phyloP scores from a whole-genome alignment of 92 coral and sea anemone species.

The Montipora capitata region DNA sequence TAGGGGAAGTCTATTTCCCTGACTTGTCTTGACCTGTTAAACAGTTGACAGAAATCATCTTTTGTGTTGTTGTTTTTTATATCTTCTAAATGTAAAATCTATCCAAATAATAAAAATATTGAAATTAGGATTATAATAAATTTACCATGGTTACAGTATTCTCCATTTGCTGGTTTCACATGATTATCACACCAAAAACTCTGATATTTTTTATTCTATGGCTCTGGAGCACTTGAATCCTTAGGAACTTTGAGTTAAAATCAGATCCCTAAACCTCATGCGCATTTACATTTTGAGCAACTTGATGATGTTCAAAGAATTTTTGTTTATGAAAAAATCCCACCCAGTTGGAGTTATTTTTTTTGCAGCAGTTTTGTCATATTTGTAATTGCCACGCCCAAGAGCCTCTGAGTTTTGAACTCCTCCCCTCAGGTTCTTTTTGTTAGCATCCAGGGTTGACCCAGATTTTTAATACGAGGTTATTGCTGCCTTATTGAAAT shows the following conservation, averaged over 20 bases:
- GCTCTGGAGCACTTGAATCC: neutral
- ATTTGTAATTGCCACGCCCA: slow-evolving; percentile 26
- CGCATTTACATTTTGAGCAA: neutral
- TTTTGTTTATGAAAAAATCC: neutral
- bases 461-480: neutral
- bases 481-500: too few relatives aligned
- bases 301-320: neutral
- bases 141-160: neutral
- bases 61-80: neutral
- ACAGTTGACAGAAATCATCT: too few relatives aligned
- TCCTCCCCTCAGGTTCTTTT: neutral
- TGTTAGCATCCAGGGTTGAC: neutral
- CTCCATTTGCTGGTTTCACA: neutral
- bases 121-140: neutral
- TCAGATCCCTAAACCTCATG: too few relatives aligned
- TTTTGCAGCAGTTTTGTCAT: neutral
- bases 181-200: neutral
- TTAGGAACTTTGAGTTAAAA: too few relatives aligned
- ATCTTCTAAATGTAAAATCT: neutral
- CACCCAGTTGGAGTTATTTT: neutral
- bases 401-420: neutral
- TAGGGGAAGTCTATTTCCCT: slow-evolving; percentile 13
- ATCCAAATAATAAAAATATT: too few relatives aligned
- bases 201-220: neutral
- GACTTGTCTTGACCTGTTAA: neutral